These are phyloP conservation scores for Sebastes reedi DNA, from an alignment of 2,797 vertebrate genomes.

Conservation along the genomic window DNA sequence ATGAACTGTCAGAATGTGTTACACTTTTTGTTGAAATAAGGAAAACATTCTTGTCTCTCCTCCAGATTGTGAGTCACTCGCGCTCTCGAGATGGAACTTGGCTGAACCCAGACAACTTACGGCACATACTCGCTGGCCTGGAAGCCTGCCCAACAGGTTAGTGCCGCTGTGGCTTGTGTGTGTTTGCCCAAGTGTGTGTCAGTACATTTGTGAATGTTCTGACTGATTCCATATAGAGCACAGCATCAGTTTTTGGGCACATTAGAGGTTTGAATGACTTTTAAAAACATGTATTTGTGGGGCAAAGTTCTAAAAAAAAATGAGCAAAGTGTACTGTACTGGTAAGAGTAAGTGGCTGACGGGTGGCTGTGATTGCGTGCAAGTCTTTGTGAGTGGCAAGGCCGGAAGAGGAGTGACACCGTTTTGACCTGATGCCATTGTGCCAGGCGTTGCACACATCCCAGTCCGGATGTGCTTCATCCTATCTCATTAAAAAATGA, in stretches of 20 bases:
- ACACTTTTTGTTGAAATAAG: neutral
- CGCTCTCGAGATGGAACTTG: constrained; percentile 91
- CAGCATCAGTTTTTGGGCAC: neutral
- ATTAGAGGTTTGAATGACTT: neutral
- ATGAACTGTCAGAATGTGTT: neutral
- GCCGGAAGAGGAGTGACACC: constrained; percentile 52
- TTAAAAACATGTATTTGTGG: too few relatives aligned
- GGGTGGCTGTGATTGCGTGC: constrained; percentile 50
- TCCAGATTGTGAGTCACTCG: constrained; percentile 93
- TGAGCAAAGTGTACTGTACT: neutral
- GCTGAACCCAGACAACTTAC: constrained; percentile 91
- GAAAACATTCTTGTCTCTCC: constrained; percentile 17
- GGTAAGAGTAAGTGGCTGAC: constrained; percentile 21
- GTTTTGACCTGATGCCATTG: constrained; percentile 60
- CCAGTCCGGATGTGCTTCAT: constrained; percentile 70
- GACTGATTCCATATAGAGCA: neutral
- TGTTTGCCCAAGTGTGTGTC: neutral
- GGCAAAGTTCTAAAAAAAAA: too few relatives aligned
- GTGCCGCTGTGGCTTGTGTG: constrained; percentile 33
- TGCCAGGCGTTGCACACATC: constrained; percentile 58
- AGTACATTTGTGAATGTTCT: neutral
- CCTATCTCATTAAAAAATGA: constrained; percentile 79
- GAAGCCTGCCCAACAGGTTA: constrained; percentile 88
- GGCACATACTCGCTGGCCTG: constrained; percentile 90
- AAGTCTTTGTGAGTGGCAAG: constrained; percentile 44